These are phyloP conservation scores for Thecocarcelia acutangulata DNA, from an alignment of 2,888 invertebrate species.

Conservation along the genomic window DNA sequence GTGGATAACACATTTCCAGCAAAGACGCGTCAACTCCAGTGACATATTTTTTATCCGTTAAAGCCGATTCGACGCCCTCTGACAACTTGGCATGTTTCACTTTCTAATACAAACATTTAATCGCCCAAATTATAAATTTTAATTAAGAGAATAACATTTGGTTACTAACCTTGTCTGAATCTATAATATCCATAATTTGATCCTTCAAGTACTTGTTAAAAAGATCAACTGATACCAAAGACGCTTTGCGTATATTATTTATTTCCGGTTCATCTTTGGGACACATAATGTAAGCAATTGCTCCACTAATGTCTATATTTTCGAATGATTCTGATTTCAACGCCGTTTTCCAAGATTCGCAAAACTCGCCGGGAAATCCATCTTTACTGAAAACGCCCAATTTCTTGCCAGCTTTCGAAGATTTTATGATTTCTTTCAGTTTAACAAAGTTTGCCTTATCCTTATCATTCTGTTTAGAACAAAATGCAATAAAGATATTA, in stretches of 20 bases:
- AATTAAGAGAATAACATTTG: no score
- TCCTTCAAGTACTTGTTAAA: conserved; percentile 98
- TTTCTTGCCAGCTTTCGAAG: conserved; percentile 93
- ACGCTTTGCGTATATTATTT: conserved; percentile 94
- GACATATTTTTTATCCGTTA: conserved; percentile 97
- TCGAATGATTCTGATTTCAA: conserved; percentile 91
- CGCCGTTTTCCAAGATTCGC: conserved; percentile 92
- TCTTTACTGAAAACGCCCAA: conserved; percentile 96
- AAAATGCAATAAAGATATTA: conserved; percentile 70
- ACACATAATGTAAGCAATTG: conserved; percentile 93
- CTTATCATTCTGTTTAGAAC: conserved; percentile 88
- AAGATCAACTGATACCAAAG: conserved; percentile 95
- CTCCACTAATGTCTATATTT: conserved; percentile 92
- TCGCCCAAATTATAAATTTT: neutral
- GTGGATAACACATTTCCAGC: conserved; percentile 98
- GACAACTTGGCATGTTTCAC: conserved; percentile 97
- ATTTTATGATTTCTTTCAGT: conserved; percentile 90
- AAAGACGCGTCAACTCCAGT: conserved; percentile 93
- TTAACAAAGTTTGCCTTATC: conserved; percentile 94
- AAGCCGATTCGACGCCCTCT: conserved; percentile 95
- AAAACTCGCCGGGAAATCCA: conserved; percentile 95
- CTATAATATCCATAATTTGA: conserved; percentile 99
- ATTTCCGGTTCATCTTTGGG: conserved; percentile 97
- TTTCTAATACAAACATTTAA: conserved; percentile 85
- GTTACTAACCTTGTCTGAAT: conserved; percentile 91